Base-by-base conservation (phyloP, 2,797 vertebrate genomes). In the Lacerta bilineata region DNA sequence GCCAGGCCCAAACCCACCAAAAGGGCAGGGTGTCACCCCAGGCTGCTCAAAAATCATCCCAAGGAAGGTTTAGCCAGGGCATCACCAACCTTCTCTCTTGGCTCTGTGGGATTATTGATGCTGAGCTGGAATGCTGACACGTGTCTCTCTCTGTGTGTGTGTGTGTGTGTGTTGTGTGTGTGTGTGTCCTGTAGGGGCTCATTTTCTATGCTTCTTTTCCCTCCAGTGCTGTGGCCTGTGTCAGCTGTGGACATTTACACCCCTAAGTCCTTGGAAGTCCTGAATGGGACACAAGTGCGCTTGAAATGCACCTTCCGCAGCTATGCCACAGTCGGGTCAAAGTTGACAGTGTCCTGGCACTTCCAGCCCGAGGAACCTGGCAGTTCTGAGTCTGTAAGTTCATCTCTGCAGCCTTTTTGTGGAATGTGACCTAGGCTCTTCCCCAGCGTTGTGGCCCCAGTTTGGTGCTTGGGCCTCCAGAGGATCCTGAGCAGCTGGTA, bases 271-370 rank as follows among this genome's bases (percentile, higher is more conserved):
- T 85, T 99, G 93, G 97, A 98, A 83, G 98, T 97, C 0, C 97
- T 98, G 88, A 99, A 99, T 0, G 98, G 99, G 87, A 98, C 98
- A 0, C 98, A 98, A 3, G 92, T 96, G 64, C 96, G 98, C 29
- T 95, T 99, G 33, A 99, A 97, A 95, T 99, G 99, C 95, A 98
- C 97, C n/a, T 99, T 99, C 72, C 95, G 97, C 74, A 98, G 96
- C 91, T 97, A 95, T 5, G 61, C 91, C n/a, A 90, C 97, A 0
- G 91, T 98, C 85, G 94, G 96, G 27, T 84, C 87, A 2, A 1
- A 81, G 0, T 69, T 98, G 0, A 91, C 96, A 0, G 97, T 99
- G 91, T 98, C 97, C 59, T 99, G 99, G 99, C 98, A 92, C 95
- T 99, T 99, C 94, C 97, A 97, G 82, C 97, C 98, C 0, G 97